Base-by-base conservation (phyloP, 2,888 invertebrate genomes). In the Nymphalis c-album region DNA sequence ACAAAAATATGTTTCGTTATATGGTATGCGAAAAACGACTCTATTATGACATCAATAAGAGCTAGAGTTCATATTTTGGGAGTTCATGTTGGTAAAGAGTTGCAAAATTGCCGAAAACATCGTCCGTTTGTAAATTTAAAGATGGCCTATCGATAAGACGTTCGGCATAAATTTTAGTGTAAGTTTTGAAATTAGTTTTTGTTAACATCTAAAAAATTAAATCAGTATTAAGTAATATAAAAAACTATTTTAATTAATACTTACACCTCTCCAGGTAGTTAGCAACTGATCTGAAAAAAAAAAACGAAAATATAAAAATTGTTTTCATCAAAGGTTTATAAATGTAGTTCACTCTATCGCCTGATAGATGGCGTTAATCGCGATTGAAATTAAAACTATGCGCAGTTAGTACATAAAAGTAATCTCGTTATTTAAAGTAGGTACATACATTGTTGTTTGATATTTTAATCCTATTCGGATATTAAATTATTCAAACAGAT, bases 111-210 rank as follows among this genome's bases (percentile, higher is more conserved):
- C 59, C 55, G 31, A 67, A 69, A 64, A 79, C 77, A 75, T 64
- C 75, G 78, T 81, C 78, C 82, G 78, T 70, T 77, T 40, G 40
- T 79, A 69, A 80, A 79, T 76, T 75, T 77, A 75, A 78, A 83
- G 86, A 86, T 86, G 85, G 78, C 83, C 83, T 81, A 84, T 73
- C 67, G 85, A 84, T 86, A 84, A 81, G 73, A 46, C 45, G 18
- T 63, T 31, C 26, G 18, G 45, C 62, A 63, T 51, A 55, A 53
- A 55, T 35, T 57, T 57, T 35, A 47, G 26, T 26, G 16, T 47
- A 60, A 26, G 46, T 67, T 60, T 50, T 45, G 69, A 63, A 69
- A 69, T 46, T 13, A 35, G n/a, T 60, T 60, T 46, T 48, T 48
- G 48, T n/a, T 48, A 48, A 48, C 48, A 18, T 48, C 48, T 48